Evolutionary conservation across 2,113 vertebrate species (phyloP).

Genomic region (Lates calcarifer): DNA sequence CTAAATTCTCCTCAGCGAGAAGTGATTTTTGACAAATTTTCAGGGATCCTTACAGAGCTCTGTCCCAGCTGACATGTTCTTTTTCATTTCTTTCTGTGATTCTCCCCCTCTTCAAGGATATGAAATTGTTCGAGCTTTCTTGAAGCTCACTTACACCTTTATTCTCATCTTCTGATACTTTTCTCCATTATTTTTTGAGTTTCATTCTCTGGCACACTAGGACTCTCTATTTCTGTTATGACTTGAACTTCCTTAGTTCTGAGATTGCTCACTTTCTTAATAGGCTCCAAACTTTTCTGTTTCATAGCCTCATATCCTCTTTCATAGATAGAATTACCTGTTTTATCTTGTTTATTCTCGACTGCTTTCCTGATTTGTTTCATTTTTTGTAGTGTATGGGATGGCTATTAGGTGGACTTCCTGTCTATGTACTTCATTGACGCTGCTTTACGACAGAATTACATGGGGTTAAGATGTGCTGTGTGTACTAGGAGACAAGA

Average conservation of each 20-base stretch:
- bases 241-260: constrained; percentile 16
- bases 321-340: neutral
- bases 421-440: neutral
- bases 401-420: neutral
- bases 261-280: constrained; percentile 16
- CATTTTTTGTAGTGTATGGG: neutral
- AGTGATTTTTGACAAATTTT: constrained; percentile 10
- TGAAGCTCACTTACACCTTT: neutral
- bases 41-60: constrained; percentile 8
- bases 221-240: constrained; percentile 20
- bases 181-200: constrained; percentile 35
- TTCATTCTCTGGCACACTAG: constrained; percentile 26
- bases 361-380: neutral
- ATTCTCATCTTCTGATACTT: constrained; percentile 23
- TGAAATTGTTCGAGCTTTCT: constrained; percentile 4
- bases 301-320: too few species aligned
- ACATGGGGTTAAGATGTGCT: neutral
- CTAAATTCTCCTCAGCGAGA: neutral
- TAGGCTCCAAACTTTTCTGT: constrained; percentile 22
- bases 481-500: neutral
- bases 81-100: constrained; percentile 21
- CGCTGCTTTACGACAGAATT: neutral
- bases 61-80: neutral
- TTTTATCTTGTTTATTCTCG: constrained; percentile 17
- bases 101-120: neutral